Conservation (phyloP, 2,113 vertebrate species). For the Centropus bengalensis region DNA sequence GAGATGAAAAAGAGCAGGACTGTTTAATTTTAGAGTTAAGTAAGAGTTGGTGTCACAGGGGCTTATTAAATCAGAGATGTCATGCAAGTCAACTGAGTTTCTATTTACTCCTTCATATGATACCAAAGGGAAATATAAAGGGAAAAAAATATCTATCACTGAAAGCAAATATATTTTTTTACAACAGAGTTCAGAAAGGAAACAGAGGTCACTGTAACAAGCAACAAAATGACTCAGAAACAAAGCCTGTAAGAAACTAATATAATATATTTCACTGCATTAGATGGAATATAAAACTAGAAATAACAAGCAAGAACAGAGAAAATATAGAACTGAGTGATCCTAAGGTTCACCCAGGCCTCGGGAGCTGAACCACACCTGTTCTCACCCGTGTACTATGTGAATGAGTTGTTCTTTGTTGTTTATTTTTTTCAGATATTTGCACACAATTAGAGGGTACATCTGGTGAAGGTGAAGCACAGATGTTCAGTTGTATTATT, state of each 20-base stretch:
- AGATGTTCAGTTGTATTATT: constrained; percentile 1
- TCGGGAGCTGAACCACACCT: neutral
- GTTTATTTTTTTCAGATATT: constrained; percentile 10
- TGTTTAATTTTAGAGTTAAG: constrained; percentile 19
- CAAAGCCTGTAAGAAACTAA: neutral
- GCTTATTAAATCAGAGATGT: neutral
- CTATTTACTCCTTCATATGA: neutral
- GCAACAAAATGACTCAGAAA: neutral
- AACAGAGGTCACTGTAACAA: neutral
- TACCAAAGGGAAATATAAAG: neutral
- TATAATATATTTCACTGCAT: neutral
- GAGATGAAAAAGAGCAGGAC: neutral
- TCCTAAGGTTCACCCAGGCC: neutral
- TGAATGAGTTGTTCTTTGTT: neutral
- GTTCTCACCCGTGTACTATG: neutral
- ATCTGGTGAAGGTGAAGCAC: neutral
- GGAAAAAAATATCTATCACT: neutral
- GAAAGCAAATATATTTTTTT: neutral
- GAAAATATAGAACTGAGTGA: neutral
- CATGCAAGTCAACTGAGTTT: neutral
- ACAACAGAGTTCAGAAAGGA: neutral
- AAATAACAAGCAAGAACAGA: neutral
- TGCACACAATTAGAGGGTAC: neutral
- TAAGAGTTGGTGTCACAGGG: neutral
- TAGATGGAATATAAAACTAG: neutral